Conservation (phyloP, 2,888 invertebrate species). For the Caenorhabditis sulstoni region DNA sequence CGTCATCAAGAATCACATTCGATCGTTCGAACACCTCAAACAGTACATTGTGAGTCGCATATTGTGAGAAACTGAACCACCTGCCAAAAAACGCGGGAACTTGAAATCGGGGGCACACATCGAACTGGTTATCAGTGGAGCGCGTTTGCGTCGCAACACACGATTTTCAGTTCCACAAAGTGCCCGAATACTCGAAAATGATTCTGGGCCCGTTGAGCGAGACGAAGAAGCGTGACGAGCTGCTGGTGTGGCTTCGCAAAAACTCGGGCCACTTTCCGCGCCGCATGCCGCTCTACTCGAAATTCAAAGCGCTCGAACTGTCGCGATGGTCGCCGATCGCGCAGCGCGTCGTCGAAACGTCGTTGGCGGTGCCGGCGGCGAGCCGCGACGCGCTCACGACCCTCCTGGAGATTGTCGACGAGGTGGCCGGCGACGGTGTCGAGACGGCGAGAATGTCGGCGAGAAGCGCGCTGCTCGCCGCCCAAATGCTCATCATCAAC, state of each 20-base stretch:
- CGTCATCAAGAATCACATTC: constrained; percentile 56
- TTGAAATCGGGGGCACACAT: too few relatives aligned
- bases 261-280: constrained; percentile 20
- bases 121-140: too few relatives aligned
- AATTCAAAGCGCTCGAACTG: constrained; percentile 26
- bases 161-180: constrained; percentile 18
- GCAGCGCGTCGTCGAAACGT: not conserved
- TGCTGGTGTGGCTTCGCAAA: constrained; percentile 36
- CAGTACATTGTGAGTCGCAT: constrained; percentile 61
- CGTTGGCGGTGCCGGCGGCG: not conserved
- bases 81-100: too few relatives aligned
- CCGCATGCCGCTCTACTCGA: constrained; percentile 45
- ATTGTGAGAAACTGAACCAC: too few relatives aligned
- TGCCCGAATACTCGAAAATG: constrained; percentile 4
- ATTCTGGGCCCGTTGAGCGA: constrained; percentile 9
- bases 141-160: too few relatives aligned
- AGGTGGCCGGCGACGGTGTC: constrained; percentile 32
- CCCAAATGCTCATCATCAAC: constrained; percentile 37
- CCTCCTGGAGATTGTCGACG: constrained; percentile 20
- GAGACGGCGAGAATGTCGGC: constrained; percentile 13
- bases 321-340: constrained; percentile 19
- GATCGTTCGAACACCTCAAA: constrained; percentile 59
- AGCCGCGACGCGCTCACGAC: constrained; percentile 26
- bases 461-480: constrained; percentile 36
- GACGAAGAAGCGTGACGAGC: constrained; percentile 4